phyloP scores from a whole-genome alignment of 2,113 vertebrate species.

The Gnathonemus longibarbis region DNA sequence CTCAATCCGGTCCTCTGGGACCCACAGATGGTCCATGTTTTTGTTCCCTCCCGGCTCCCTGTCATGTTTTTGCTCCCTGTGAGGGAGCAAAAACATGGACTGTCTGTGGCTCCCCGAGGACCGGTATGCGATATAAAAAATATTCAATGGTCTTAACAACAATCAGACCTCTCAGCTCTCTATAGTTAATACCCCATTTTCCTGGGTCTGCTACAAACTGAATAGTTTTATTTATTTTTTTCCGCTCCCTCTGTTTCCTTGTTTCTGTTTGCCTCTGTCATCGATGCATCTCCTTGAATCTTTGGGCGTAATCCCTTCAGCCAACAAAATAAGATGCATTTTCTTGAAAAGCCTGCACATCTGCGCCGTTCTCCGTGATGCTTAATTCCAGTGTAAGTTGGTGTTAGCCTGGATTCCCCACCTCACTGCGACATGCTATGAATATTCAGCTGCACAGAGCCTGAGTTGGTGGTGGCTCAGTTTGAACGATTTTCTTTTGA shows the following conservation, averaged over 20 bases:
- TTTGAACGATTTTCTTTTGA: background rate
- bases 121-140: background rate
- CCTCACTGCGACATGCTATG: conserved; percentile 33
- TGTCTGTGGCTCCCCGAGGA: background rate
- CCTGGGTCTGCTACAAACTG: conserved; percentile 40
- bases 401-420: conserved; percentile 40
- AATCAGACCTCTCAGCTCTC: conserved; percentile 27
- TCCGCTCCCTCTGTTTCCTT: conserved; percentile 18
- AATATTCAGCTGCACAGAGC: conserved; percentile 61
- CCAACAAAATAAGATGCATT: conserved; percentile 54
- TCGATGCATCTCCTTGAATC: conserved; percentile 53
- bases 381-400: conserved; percentile 57
- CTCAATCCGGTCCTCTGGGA: background rate
- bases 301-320: conserved; percentile 57
- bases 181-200: conserved; percentile 42
- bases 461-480: conserved; percentile 12
- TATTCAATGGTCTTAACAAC: background rate
- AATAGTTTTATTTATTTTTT: conserved; percentile 45
- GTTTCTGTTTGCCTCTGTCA: conserved; percentile 42
- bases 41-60: background rate
- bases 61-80: background rate
- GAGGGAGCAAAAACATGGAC: background rate
- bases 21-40: background rate
- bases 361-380: conserved; percentile 53
- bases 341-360: conserved; percentile 57